phyloP scores from a whole-genome alignment of 2,888 invertebrate species.

The Dynastes maya region DNA sequence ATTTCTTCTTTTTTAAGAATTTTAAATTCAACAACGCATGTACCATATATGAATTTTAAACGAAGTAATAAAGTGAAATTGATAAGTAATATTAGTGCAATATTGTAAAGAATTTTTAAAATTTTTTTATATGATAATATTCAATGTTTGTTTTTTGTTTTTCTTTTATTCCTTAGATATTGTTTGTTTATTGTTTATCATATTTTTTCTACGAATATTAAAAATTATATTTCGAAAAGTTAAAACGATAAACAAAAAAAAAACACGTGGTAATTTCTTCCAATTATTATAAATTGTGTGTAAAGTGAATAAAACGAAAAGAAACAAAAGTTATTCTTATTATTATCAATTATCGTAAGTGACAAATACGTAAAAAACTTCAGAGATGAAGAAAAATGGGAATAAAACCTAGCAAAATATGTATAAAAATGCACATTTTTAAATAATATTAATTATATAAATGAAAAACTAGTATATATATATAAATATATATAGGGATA shows the following conservation, averaged over 20 bases:
- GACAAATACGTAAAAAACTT: slow-evolving; percentile 65
- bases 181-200: slow-evolving; percentile 27
- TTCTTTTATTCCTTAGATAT: slow-evolving; percentile 17
- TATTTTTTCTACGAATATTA: slow-evolving; percentile 54
- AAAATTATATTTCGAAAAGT: slow-evolving; percentile 66
- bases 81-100: slow-evolving; percentile 63
- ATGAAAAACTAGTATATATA: slow-evolving; percentile 41
- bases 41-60: not conserved
- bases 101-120: slow-evolving; percentile 61
- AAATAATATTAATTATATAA: slow-evolving; percentile 65
- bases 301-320: slow-evolving; percentile 65
- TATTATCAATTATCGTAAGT: slow-evolving; percentile 44
- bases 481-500: slow-evolving; percentile 61
- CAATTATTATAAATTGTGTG: slow-evolving; percentile 59
- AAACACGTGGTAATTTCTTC: slow-evolving; percentile 58
- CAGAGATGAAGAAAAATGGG: slow-evolving; percentile 51
- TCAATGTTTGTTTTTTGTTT: slow-evolving; percentile 17
- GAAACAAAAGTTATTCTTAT: slow-evolving; percentile 59
- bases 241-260: slow-evolving; percentile 58
- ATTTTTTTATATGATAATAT: slow-evolving; percentile 3
- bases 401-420: slow-evolving; percentile 56
- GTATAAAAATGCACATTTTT: slow-evolving; percentile 67
- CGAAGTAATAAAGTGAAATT: slow-evolving; percentile 9
- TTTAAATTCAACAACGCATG: slow-evolving; percentile 38
- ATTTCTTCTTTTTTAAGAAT: slow-evolving; percentile 24